Base-by-base conservation (phyloP, 2,888 invertebrate species). In the Lymantria dispar region DNA sequence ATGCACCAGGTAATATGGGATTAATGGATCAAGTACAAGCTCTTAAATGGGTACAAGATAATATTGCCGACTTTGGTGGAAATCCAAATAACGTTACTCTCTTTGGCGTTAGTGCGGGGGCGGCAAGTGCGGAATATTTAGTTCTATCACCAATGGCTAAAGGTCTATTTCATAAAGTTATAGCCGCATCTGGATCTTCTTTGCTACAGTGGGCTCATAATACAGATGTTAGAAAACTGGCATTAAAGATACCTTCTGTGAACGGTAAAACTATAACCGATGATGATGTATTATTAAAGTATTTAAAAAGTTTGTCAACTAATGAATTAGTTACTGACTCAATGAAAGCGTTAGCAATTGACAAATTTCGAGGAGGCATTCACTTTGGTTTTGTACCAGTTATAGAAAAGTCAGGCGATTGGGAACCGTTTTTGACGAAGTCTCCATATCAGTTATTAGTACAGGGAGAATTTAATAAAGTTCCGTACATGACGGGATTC, bases 361-460 rank as follows among this genome's bases (percentile, higher is more conserved):
- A 76, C 33, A 60, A 67, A 48, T 70, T 62, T 47, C 75, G 70
- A 61, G 88, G 91, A 29, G 88, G 91, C 22, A 71, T 89, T 41
- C 64, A 82, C 54, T 92, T 92, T 67, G 85, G 86, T n/a, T 93
- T 92, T 62, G 91, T 91, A 11, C 81, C 92, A 3, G 89, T 90
- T 42, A 60, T 91, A 42, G 85, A 90, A 57, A 76, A 76, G 7
- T 51, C 83, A n/a, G 78, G 78, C 22, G 83, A 85, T 36, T 85
- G 89, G 74, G 85, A 86, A 51, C 79, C 85, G 5, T 92, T 93
- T 64, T 62, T 93, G 14, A 68, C 82, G 7, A 79, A 84, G 47
- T 76, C 80, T n/a, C 80, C 92, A 0, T 78, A 89, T 39, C 70
- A 85, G 43, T 68, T 85, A 48, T 75, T 92, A 22, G 56, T 60